Evolutionary conservation across 2,113 vertebrate genomes (phyloP).

Genomic region (Tylochromis polylepis): DNA sequence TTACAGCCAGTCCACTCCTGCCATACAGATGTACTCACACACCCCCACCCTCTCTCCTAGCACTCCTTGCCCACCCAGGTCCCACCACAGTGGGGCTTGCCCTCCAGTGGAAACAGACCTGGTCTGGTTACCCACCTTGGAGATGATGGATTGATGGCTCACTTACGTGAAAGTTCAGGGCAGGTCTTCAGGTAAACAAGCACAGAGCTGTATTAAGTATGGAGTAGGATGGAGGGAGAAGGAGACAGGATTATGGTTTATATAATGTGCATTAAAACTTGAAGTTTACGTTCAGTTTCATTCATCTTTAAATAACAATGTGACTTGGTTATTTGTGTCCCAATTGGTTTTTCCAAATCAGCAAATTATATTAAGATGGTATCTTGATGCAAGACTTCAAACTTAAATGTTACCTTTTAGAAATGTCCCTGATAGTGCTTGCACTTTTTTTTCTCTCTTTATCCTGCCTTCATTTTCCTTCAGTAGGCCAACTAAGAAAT

Average conservation of each 20-base stretch:
- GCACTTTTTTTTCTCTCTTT: not conserved
- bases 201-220: constrained; percentile 48
- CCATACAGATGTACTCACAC: not conserved
- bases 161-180: constrained; percentile 48
- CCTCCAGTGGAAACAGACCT: constrained; percentile 55
- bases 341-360: constrained; percentile 43
- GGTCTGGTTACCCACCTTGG: constrained; percentile 55
- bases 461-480: constrained; percentile 31
- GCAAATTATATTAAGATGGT: constrained; percentile 41
- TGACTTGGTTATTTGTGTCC: constrained; percentile 37
- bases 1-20: not conserved
- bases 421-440: constrained; percentile 36
- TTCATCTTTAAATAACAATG: constrained; percentile 37
- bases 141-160: constrained; percentile 73
- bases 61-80: constrained; percentile 39
- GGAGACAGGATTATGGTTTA: constrained; percentile 30
- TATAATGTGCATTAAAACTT: constrained; percentile 32
- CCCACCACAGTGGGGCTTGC: constrained; percentile 4
- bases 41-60: not conserved
- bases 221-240: not conserved
- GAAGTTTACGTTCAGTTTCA: not conserved
- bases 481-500: constrained; percentile 24
- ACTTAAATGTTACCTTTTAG: constrained; percentile 34
- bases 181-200: constrained; percentile 66
- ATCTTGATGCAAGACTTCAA: constrained; percentile 20